Conservation (phyloP, 2,888 invertebrate species). For the Melipona beecheii region DNA sequence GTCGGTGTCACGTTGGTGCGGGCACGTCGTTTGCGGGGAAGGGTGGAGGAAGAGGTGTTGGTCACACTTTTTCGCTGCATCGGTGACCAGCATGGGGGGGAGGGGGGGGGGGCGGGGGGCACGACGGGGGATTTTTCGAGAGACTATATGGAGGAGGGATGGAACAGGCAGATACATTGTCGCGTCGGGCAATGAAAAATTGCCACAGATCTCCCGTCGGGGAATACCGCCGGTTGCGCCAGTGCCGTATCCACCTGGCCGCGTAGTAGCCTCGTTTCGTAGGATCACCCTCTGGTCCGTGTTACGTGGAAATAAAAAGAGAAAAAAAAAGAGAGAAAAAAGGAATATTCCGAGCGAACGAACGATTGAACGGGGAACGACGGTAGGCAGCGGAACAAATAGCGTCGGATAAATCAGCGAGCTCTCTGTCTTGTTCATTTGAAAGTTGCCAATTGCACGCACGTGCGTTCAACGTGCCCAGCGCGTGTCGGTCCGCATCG, state of each 20-base stretch:
- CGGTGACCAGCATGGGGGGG: neutral
- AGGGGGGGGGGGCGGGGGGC: neutral
- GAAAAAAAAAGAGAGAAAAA: constrained; percentile 13
- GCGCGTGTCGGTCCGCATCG: neutral
- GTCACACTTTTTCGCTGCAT: constrained; percentile 65
- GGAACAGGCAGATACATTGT: constrained; percentile 71
- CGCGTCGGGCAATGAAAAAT: constrained; percentile 76
- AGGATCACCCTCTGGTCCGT: constrained; percentile 25
- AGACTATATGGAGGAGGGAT: neutral
- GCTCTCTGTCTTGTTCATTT: constrained; percentile 62
- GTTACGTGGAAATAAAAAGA: neutral
- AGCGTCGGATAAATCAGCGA: constrained; percentile 69
- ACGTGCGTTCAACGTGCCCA: constrained; percentile 44
- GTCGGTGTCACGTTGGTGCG: constrained; percentile 50
- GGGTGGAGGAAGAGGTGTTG: neutral
- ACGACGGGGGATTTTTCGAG: neutral
- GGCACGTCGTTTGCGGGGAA: constrained; percentile 29
- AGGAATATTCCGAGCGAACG: constrained; percentile 30
- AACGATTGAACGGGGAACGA: constrained; percentile 24
- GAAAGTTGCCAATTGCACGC: constrained; percentile 56
- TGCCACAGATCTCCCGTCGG: constrained; percentile 74
- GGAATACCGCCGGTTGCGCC: constrained; percentile 68
- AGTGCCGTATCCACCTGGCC: constrained; percentile 37
- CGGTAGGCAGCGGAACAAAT: constrained; percentile 59
- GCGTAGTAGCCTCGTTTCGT: constrained; percentile 41